Base-by-base conservation (phyloP, 2,113 vertebrate species). In the Pomatorhinus ruficollis region DNA sequence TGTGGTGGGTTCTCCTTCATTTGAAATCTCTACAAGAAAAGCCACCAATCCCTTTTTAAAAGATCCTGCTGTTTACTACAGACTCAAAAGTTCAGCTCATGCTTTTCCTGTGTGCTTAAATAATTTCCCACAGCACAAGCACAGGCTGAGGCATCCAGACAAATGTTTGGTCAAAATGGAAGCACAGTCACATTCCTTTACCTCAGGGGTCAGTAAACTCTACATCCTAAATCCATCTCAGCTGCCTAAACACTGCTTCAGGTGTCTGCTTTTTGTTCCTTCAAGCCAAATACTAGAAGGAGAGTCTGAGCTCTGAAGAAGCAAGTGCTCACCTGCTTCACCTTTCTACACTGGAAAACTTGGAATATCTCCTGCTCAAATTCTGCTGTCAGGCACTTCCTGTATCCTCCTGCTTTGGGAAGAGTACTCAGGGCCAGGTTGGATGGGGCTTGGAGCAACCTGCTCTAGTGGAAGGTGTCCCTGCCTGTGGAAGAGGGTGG, bases 1-100 rank as follows among this genome's bases (percentile, higher is more conserved):
- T 96, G 95, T 95, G 92, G 94, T 96, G 78, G 91, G 92, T 96
- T 96, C 96, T 91, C 94, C 90, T 95, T 91, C 93, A 94, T 96
- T 94, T 96, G 93, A 96, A 93, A 94, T 63, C 78, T 91, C 76
- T 93, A 86, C 90, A 86, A 87, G 87, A 89, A 91, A 97, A 97
- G 93, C 93, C 95, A 95, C 91, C 76, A 82, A 80, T 28, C 47
- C 63, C 76, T 91, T 91, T 94, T 91, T 31, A 94, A 94, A 79
- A 74, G 65, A 76, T 71, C 40, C 35, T 93, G 44, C 65, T 94
- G 83, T 97, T 97, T 97, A 97, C 95, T 96, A 97, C 60, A 74
- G 82, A 60, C 64, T 83, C 63, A 21, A 78, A 77, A 78, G 86
- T 89, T 93, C 82, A 74, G 50, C 49, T 94, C 79, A 3, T 77